These are phyloP conservation scores for Enhydra lutris DNA, from an alignment of 2,113 vertebrate genomes.

Conservation along the genomic window DNA sequence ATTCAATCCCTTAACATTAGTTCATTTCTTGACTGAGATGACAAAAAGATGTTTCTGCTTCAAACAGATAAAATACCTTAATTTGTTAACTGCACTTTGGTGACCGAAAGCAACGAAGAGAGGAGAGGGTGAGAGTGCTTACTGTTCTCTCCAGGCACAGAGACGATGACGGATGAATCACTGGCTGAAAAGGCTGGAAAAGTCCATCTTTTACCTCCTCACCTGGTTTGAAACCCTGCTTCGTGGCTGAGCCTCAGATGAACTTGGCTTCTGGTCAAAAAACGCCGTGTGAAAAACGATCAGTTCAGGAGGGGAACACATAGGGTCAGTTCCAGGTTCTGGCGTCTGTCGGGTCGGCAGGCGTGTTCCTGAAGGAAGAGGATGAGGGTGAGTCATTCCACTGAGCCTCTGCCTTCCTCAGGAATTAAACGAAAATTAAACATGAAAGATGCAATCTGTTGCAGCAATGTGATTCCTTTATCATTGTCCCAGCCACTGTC, in stretches of 20 bases:
- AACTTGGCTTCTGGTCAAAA: not conserved
- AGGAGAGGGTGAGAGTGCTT: not conserved
- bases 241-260: not conserved
- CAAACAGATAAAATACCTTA: constrained; percentile 67
- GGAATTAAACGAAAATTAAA: constrained; percentile 59
- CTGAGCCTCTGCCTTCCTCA: constrained; percentile 53
- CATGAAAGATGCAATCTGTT: constrained; percentile 72
- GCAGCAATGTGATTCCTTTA: constrained; percentile 40
- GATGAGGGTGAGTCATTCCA: constrained; percentile 29
- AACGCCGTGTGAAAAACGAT: not conserved
- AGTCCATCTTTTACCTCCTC: not conserved
- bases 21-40: constrained; percentile 57
- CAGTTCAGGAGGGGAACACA: not conserved
- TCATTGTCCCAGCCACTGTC: constrained; percentile 58
- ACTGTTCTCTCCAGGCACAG: constrained; percentile 19
- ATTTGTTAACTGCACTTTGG: constrained; percentile 46
- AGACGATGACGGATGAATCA: constrained; percentile 32
- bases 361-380: not conserved
- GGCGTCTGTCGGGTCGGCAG: not conserved
- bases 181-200: constrained; percentile 33
- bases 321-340: not conserved
- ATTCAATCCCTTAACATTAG: not conserved
- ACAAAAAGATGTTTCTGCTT: constrained; percentile 74
- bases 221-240: not conserved
- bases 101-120: constrained; percentile 2